Evolutionary conservation across 2,113 vertebrate genomes (phyloP), one percentile per base, ranked within the genome.

Genomic region (Bostrychus sinensis): DNA sequence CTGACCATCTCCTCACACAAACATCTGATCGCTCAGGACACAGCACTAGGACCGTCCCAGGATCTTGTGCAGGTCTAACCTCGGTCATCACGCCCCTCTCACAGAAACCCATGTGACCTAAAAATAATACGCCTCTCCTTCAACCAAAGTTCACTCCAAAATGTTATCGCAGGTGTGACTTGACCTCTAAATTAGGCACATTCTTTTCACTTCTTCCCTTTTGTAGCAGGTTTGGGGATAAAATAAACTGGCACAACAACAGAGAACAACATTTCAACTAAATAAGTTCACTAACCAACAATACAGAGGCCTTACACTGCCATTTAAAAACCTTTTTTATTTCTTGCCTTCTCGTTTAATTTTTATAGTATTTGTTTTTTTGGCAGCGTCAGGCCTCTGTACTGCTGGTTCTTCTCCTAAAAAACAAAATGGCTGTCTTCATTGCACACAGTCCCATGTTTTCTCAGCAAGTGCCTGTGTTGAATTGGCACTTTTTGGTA

Each of bases 381-480:
- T 12, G 10, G n/a, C 38, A 30, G 51, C 17, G 16, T 9, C 43
- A 23, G 56, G 28, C 19, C 32, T 66, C 45, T 48, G 66, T 62
- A 72, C 46, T 46, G 13, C 19, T 20, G 11, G 20, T 69, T 17
- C 56, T 78, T 3, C 26, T 30, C 57, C 23, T 75, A 58, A 62
- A 13, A 42, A 60, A 59, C 41, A 53, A 25, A 58, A 63, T 45
- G 34, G 70, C 17, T 42, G 41, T 50, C 42, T 75, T 60, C 77
- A 90, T 85, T 86, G 84, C 86, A 89, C 84, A 75, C 56, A 59
- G 74, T 77, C 81, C 88, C 82, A 58, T 67, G 53, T 78, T 62
- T 67, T 78, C 48, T 69, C 54, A 73, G 76, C 67, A 77, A 83
- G 81, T 78, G 79, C 72, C 64, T 48, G 58, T 16, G 12, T 67